A percentile compares a stretch with the other conserved stretches of the same genome.
These are phyloP conservation scores for Pseudomyrmex gracilis DNA, from an alignment of 1,140 invertebrate genomes.

Conservation along the genomic window DNA sequence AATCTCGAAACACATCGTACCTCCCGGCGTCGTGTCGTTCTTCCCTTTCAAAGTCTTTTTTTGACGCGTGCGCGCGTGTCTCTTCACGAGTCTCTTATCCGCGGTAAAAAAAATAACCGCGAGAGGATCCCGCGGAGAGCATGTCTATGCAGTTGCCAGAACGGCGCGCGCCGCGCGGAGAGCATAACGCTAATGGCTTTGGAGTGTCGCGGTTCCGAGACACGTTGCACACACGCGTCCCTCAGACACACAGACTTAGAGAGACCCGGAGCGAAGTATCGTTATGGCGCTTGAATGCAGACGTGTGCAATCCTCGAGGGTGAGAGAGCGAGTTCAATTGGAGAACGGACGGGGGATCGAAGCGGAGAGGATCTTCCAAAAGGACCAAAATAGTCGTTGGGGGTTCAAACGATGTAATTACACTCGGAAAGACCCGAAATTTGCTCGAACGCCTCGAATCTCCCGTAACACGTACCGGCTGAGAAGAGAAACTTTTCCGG, in stretches of 20 bases:
- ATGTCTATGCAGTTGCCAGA: slow-evolving; percentile 46
- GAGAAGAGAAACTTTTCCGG: not conserved
- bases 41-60: slow-evolving; percentile 19
- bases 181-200: slow-evolving; percentile 81
- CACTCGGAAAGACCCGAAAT: slow-evolving; percentile 25
- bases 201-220: slow-evolving; percentile 77
- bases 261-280: slow-evolving; percentile 8
- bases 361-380: slow-evolving; percentile 17
- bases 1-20: no score
- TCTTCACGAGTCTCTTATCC: not conserved
- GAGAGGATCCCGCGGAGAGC: not conserved
- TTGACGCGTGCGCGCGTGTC: slow-evolving; percentile 11
- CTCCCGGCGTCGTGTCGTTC: no score
- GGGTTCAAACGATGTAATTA: slow-evolving; percentile 49
- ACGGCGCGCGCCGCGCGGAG: slow-evolving; percentile 16
- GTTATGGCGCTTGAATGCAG: slow-evolving; percentile 41
- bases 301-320: slow-evolving; percentile 34
- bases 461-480: not conserved
- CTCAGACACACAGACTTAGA: slow-evolving; percentile 1
- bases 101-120: slow-evolving; percentile 44
- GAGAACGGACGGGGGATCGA: slow-evolving; percentile 1
- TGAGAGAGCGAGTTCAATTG: slow-evolving; percentile 32
- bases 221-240: slow-evolving; percentile 44
- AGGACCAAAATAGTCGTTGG: slow-evolving; percentile 23
- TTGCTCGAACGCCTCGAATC: not conserved